These are phyloP conservation scores for Papilio polyxenes DNA, from an alignment of 1,140 invertebrate genomes.

Conservation along the genomic window DNA sequence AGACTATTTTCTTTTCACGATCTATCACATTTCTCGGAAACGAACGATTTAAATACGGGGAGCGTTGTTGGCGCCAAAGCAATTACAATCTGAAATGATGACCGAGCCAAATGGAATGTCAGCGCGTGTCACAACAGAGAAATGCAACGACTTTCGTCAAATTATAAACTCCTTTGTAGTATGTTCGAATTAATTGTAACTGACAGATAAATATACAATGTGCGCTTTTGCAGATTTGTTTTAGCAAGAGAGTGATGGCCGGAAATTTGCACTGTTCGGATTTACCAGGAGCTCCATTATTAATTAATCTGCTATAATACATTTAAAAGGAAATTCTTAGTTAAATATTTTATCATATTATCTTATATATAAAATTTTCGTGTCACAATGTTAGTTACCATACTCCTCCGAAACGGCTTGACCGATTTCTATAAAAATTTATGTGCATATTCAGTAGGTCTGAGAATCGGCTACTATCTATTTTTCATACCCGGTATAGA, in stretches of 20 bases:
- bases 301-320: neutral
- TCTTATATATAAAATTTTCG: no score
- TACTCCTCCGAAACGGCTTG: no score
- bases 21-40: conserved; percentile 47
- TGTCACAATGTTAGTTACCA: no score
- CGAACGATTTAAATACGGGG: conserved; percentile 41
- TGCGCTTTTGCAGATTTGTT: conserved; percentile 7
- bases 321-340: no score
- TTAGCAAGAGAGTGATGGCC: neutral
- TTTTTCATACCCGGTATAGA: no score
- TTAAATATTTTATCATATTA: no score
- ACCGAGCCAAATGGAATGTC: conserved; percentile 38
- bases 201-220: conserved; percentile 10
- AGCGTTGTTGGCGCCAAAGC: conserved; percentile 44
- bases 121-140: conserved; percentile 27
- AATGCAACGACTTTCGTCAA: conserved; percentile 15
- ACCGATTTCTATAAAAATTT: no score
- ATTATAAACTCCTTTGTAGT: conserved; percentile 25
- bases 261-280: neutral
- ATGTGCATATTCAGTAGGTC: no score
- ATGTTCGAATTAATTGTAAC: conserved; percentile 23
- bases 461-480: no score
- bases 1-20: conserved; percentile 42
- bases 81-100: conserved; percentile 46
- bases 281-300: neutral